phyloP scores from a whole-genome alignment of 2,888 invertebrate species.

The Agapetus fuscipes region DNA sequence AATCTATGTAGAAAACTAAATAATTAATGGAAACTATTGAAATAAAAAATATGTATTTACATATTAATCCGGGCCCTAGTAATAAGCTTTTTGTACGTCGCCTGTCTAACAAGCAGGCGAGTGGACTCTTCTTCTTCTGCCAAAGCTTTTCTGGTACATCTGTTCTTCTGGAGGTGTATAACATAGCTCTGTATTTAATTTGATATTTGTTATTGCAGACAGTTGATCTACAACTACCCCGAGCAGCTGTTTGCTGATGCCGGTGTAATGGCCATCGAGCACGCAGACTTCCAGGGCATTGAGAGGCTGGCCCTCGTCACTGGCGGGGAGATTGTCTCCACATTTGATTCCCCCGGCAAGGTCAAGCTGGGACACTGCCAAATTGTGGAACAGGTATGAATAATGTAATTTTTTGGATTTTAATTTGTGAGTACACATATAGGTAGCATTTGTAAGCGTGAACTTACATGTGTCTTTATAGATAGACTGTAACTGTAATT shows the following conservation, averaged over 20 bases:
- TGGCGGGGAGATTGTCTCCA: slow-evolving; percentile 97
- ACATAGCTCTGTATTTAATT: background rate
- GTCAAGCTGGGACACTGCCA: slow-evolving; percentile 92
- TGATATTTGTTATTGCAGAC: slow-evolving; percentile 43
- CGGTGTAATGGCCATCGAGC: slow-evolving; percentile 98
- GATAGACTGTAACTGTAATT: too few relatives aligned
- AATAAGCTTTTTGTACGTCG: too few relatives aligned
- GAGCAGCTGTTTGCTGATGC: slow-evolving; percentile 99
- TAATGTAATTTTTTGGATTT: too few relatives aligned
- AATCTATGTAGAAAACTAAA: too few relatives aligned
- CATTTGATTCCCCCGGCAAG: slow-evolving; percentile 88
- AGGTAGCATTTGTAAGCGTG: too few relatives aligned
- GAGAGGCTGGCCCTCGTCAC: slow-evolving; percentile 95
- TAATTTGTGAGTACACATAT: too few relatives aligned
- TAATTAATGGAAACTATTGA: too few relatives aligned
- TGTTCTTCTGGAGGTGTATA: background rate
- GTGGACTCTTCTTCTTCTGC: too few relatives aligned
- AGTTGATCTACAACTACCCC: slow-evolving; percentile 99
- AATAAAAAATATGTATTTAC: too few relatives aligned
- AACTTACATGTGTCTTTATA: too few relatives aligned
- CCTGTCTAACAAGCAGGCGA: too few relatives aligned
- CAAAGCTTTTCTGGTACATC: background rate
- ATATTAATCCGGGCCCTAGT: too few relatives aligned
- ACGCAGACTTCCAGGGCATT: slow-evolving; percentile 99
- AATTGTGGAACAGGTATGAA: slow-evolving; percentile 78